phyloP scores from a whole-genome alignment of 2,113 vertebrate species.

The Phyllopteryx taeniolatus region DNA sequence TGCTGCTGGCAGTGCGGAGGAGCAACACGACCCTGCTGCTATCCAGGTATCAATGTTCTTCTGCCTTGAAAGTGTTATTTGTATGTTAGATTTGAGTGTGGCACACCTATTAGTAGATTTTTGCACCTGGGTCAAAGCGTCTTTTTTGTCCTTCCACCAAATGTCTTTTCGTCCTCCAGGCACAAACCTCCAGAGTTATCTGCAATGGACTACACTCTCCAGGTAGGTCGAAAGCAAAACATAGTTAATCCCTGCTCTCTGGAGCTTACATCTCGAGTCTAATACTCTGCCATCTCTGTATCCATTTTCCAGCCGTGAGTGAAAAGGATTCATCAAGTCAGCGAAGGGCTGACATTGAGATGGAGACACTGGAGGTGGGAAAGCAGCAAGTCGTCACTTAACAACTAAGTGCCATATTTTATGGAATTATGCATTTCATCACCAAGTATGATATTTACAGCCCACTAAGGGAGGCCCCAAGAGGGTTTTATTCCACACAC shows the following conservation, averaged over 20 bases:
- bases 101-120: not conserved
- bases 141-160: not conserved
- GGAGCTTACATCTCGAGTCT: not conserved
- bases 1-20: constrained; percentile 5
- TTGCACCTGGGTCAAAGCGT: not conserved
- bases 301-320: constrained; percentile 43
- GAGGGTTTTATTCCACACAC: constrained; percentile 72
- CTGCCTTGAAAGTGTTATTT: not conserved
- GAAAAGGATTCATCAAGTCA: constrained; percentile 41
- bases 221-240: constrained; percentile 63
- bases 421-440: not conserved
- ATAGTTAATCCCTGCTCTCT: not conserved
- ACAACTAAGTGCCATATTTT: not conserved
- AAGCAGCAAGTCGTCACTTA: not conserved
- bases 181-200: constrained; percentile 38
- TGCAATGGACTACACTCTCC: constrained; percentile 50
- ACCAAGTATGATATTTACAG: constrained; percentile 30
- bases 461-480: constrained; percentile 47
- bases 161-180: not conserved
- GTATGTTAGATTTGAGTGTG: not conserved
- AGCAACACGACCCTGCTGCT: not conserved
- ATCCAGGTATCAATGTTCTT: not conserved
- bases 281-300: not conserved
- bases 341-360: constrained; percentile 23
- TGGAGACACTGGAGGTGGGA: constrained; percentile 56